These are phyloP conservation scores for Rhorus exstirpatorius DNA, from an alignment of 2,888 invertebrate species.

Conservation along the genomic window DNA sequence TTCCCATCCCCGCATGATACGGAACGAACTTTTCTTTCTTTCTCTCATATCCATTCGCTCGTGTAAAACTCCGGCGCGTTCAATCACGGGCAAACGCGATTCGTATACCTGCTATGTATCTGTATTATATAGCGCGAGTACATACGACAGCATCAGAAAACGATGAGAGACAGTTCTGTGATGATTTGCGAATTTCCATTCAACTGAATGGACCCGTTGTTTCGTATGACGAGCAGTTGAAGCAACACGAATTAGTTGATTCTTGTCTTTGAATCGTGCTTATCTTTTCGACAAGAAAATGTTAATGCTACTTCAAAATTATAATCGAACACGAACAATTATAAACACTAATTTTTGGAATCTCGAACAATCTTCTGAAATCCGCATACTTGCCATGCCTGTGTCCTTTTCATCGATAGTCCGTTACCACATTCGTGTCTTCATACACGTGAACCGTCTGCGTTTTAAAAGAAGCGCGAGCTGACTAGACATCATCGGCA, in stretches of 20 bases:
- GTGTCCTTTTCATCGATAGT: too few species aligned
- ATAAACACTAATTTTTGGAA: too few species aligned
- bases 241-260: background rate
- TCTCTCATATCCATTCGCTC: conserved; percentile 55
- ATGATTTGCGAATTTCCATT: background rate
- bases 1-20: background rate
- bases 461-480: background rate
- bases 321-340: too few species aligned
- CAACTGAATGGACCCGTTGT: background rate
- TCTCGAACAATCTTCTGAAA: too few species aligned
- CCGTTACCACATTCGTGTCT: too few species aligned
- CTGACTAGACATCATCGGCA: conserved; percentile 29
- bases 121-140: background rate
- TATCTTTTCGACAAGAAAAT: too few species aligned
- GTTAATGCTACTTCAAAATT: too few species aligned
- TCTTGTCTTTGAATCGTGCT: background rate
- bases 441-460: background rate
- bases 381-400: too few species aligned
- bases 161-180: background rate
- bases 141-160: background rate
- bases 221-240: background rate
- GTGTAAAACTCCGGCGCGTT: conserved; percentile 22
- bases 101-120: background rate
- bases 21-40: conserved; percentile 44
- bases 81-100: conserved; percentile 22